Evolutionary conservation across 1,140 invertebrate genomes (phyloP).

Genomic region (Apis laboriosa): DNA sequence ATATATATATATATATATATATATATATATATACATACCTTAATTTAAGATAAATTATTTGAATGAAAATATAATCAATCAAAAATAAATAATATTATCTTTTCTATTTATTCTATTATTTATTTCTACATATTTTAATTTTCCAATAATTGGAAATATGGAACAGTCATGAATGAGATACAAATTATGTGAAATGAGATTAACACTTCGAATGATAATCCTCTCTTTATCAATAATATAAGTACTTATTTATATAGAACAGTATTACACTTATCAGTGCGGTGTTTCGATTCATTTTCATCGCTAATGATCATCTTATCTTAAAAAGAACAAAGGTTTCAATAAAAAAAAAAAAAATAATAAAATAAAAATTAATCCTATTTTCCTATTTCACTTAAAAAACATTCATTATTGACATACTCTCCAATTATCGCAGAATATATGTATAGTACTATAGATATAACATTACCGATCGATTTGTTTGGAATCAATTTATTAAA

Average conservation of each 20-base stretch:
- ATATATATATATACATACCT: background rate
- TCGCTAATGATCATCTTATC: background rate
- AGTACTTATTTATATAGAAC: background rate
- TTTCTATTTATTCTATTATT: too few species aligned
- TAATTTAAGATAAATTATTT: too few species aligned
- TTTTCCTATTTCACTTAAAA: background rate
- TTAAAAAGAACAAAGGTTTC: background rate
- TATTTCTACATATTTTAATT: background rate
- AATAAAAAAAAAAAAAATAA: background rate
- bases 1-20: background rate
- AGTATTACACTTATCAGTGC: background rate
- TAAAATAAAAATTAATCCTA: background rate
- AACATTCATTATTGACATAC: too few species aligned
- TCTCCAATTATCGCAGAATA: too few species aligned
- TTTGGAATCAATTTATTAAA: too few species aligned
- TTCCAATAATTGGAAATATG: background rate
- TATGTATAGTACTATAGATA: too few species aligned
- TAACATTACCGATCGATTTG: too few species aligned
- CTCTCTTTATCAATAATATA: background rate
- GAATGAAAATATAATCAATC: too few species aligned
- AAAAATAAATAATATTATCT: too few species aligned
- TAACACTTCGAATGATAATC: background rate
- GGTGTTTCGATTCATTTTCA: background rate
- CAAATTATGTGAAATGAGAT: background rate
- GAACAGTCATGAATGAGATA: background rate